Base-by-base conservation (phyloP, 1,140 invertebrate species). In the Trachymyrmex septentrionalis region DNA sequence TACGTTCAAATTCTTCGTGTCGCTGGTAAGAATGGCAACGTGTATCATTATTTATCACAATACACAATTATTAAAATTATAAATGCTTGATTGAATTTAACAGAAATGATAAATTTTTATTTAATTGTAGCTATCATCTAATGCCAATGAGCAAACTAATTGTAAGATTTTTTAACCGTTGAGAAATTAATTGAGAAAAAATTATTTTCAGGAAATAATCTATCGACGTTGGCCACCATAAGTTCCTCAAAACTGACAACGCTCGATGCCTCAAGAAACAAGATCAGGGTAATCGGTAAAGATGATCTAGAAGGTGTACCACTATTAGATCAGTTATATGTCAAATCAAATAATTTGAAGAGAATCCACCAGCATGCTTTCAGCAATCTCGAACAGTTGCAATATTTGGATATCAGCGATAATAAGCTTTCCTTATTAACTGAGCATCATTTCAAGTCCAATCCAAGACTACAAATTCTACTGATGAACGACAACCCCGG, bases 341-440 rank as follows among this genome's bases (percentile, higher is more conserved):
- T 97, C 2, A 96, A 95, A 84, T 96, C 96, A 19, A 97, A 97
- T 90, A 96, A 95, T 69, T 96, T 97, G 66, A 95, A 95, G 61
- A 96, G 96, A 86, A 97, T 97, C 69, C 96, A 97, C 85, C 96
- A 96, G 21, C 96, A 97, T 91, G 96, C 97, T 44, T 97, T 97
- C 94, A 93, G 95, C 2, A 94, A 96, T 73, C 93, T 97, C 4
- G 95, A 96, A 72, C 95, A 96, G 66, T 94, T 97, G 34, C 96
- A 96, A 48, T 96, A 96, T 92, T 95, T 97, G 71, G 97, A 97
- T 91, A 94, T 97, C 64, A 97, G 97, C 0, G 95, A 96, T 86
- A 97, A 97, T 91, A 95, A 96, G 57, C 92, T 97, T 24, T 96
- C 96, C 24, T 96, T 96, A 57, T 94, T 97, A 53, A 96, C 96